Base-by-base conservation (phyloP, 2,797 vertebrate species). In the Oceanodroma leucorhoa region DNA sequence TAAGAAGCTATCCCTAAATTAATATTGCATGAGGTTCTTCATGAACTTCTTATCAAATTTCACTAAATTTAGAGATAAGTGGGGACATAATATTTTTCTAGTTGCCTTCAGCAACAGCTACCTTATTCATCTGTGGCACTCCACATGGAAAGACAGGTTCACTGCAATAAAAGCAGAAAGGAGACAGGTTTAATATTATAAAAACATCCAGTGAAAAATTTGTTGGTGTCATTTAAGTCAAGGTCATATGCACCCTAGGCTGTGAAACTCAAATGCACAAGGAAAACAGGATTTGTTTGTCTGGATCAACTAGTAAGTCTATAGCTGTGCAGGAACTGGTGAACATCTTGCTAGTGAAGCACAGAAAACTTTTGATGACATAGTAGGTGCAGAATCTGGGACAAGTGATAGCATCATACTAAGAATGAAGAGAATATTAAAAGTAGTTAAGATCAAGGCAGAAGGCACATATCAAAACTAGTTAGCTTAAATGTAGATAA, bases 371-470 rank as follows among this genome's bases (percentile, higher is more conserved):
- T 92, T 57, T 87, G 75, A 94, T 97, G 86, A 96, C 95, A 77
- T 16, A 80, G 27, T 75, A 92, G 40, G 38, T 77, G 34, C 75
- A 95, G 93, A 94, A 96, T 95, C 88, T 95, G 81, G 88, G 81
- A 82, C 90, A 94, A 53, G 48, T 21, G 95, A 96, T 94, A 95
- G 19, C 62, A 97, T 97, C 94, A 71, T 70, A 24, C 24, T 53
- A 94, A 96, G 94, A 96, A 95, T 61, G 67, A 94, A 84, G 30
- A 92, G 41, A 91, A 90, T 87, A 96, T 95, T 94, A 87, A 65
- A 93, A 94, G 93, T 30, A 90, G 90, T 89, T 87, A 87, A 87
- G 88, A 97, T 94, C 93, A 96, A 96, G 92, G 64, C 73, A 94
- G 87, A 94, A 88, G 41, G 5, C n/a, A 76, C 23, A 40, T 72